Percentiles rank a stretch among this genome's conserved stretches.
phyloP scores from a whole-genome alignment of 2,113 vertebrate species.

The Chloropsis cyanopogon region DNA sequence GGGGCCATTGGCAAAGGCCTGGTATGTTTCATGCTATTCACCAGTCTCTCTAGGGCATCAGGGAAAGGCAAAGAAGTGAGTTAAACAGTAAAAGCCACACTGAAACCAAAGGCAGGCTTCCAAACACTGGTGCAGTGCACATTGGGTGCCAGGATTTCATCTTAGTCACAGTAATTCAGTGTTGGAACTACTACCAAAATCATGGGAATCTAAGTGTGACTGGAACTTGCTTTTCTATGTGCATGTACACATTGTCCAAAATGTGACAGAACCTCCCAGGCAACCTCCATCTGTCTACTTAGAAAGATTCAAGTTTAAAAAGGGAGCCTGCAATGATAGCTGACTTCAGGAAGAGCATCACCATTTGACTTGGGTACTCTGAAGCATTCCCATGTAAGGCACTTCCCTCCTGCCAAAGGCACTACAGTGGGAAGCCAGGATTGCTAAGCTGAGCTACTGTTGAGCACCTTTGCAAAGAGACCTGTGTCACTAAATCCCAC shows the following conservation, averaged over 20 bases:
- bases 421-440: background rate
- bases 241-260: background rate
- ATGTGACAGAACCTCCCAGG: background rate
- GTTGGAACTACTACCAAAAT: background rate
- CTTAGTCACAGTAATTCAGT: background rate
- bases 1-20: no score
- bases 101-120: background rate
- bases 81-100: background rate
- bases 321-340: background rate
- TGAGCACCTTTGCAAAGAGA: background rate
- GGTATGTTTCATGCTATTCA: no score
- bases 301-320: background rate
- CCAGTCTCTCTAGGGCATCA: background rate
- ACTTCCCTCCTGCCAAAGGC: background rate
- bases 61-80: background rate
- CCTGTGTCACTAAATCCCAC: background rate
- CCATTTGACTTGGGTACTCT: rapidly evolving
- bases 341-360: background rate
- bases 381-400: background rate
- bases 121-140: background rate
- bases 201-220: background rate
- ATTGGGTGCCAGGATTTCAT: background rate
- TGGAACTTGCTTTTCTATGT: background rate
- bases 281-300: background rate
- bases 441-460: background rate